Evolutionary conservation across 2,113 vertebrate species (phyloP).

Genomic region (Meleagris gallopavo): DNA sequence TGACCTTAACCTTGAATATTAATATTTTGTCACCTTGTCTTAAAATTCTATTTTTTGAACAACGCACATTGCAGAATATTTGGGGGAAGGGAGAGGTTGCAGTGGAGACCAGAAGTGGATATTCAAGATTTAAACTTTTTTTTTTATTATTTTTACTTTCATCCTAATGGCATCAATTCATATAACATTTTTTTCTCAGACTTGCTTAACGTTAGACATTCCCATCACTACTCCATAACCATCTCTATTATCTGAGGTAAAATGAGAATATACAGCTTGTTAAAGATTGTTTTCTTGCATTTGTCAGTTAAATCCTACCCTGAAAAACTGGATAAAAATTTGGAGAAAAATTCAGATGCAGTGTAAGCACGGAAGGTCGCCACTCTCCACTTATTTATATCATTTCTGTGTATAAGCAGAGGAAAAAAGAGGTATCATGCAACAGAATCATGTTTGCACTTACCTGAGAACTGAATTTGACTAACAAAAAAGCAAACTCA

Average conservation of each 20-base stretch:
- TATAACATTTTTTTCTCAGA: neutral
- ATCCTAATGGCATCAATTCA: neutral
- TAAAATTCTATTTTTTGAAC: neutral
- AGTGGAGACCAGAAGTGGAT: neutral
- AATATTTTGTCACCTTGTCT: neutral
- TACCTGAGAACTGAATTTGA: slow-evolving; percentile 51
- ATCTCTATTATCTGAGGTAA: neutral
- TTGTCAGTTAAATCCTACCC: neutral
- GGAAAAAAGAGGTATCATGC: neutral
- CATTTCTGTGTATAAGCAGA: neutral
- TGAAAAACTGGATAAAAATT: slow-evolving; percentile 31
- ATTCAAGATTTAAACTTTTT: neutral
- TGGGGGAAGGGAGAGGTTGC: neutral
- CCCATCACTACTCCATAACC: neutral
- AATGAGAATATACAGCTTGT: neutral
- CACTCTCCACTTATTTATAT: neutral
- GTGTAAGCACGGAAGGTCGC: neutral
- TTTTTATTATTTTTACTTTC: neutral
- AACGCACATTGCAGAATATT: neutral
- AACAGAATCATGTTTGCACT: neutral
- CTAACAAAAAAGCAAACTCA: slow-evolving; percentile 63
- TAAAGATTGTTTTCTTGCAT: neutral
- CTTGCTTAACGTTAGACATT: neutral
- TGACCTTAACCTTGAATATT: neutral
- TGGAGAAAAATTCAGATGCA: neutral